Percentiles rank a stretch among this genome's conserved stretches.
These are phyloP conservation scores for Noctilio leporinus DNA, from an alignment of 2,113 vertebrate genomes.

Conservation along the genomic window DNA sequence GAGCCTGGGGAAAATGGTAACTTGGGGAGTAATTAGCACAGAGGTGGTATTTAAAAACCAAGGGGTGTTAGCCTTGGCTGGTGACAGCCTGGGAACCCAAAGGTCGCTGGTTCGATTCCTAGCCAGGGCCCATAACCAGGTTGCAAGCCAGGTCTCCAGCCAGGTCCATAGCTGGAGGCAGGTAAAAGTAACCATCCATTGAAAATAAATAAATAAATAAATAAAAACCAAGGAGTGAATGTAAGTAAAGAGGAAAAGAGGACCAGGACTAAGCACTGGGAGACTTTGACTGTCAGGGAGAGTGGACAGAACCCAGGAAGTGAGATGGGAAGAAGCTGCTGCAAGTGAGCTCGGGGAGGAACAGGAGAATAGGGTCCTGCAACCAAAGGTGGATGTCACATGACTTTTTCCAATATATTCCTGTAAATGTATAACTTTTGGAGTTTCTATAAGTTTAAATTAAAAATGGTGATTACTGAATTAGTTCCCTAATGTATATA, in stretches of 20 bases:
- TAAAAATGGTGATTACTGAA: not conserved
- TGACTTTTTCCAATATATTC: not conserved
- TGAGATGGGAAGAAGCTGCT: not conserved
- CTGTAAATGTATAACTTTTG: not conserved
- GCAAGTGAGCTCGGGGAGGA: not conserved
- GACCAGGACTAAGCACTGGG: not conserved
- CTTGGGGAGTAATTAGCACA: not conserved
- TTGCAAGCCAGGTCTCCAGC: too few relatives aligned
- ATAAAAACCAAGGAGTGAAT: not conserved
- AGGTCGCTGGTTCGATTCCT: too few relatives aligned
- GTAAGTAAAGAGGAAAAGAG: not conserved
- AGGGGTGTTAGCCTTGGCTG: too few relatives aligned
- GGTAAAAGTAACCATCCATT: too few relatives aligned
- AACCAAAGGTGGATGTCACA: not conserved
- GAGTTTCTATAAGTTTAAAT: not conserved
- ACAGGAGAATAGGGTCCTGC: not conserved
- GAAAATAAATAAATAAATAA: too few relatives aligned
- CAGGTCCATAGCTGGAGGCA: too few relatives aligned
- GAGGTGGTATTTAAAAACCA: not conserved
- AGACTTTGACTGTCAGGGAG: not conserved
- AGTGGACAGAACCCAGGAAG: rapidly evolving
- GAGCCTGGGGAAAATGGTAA: not conserved
- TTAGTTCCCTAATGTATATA: not conserved
- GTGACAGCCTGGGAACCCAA: too few relatives aligned
- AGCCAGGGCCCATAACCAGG: too few relatives aligned